Conservation (phyloP, 2,888 invertebrate species). For the Macroteleia sp. region DNA sequence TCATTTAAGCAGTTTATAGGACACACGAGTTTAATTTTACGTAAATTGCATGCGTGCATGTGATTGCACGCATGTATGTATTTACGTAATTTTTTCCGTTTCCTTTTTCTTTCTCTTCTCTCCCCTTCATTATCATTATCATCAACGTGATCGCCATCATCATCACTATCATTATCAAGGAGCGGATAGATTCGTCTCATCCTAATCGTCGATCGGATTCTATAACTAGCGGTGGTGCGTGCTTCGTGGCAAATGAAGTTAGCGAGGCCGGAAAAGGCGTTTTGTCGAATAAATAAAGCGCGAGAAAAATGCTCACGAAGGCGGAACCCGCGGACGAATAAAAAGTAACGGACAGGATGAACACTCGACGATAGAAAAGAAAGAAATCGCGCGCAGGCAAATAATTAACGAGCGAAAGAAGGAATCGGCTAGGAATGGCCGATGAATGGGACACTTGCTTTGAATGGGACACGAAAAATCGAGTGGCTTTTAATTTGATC, state of each 20-base stretch:
- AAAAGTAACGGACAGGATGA: constrained; percentile 40
- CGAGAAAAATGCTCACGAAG: constrained; percentile 42
- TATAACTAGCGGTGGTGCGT: constrained; percentile 53
- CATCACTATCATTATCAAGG: constrained; percentile 55
- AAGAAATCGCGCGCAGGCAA: constrained; percentile 14
- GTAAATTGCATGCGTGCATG: too few relatives aligned
- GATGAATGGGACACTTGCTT: too few relatives aligned
- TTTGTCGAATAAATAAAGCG: constrained; percentile 58
- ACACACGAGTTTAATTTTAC: too few relatives aligned
- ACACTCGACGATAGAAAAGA: constrained; percentile 35
- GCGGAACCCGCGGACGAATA: constrained; percentile 39
- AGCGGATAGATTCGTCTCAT: constrained; percentile 61
- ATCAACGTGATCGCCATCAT: constrained; percentile 21
- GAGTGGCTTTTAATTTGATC: constrained; percentile 22
- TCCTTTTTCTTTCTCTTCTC: background rate
- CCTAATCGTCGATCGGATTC: constrained; percentile 55
- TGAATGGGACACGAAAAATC: constrained; percentile 1
- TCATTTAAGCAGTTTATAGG: too few relatives aligned
- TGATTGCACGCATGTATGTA: background rate
- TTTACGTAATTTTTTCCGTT: constrained; percentile 14
- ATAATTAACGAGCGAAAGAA: constrained; percentile 14
- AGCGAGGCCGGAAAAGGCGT: constrained; percentile 58
- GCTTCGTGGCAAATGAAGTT: constrained; percentile 38
- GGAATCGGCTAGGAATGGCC: background rate
- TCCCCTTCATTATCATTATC: constrained; percentile 30